Evolutionary conservation across 2,888 invertebrate genomes (phyloP).

Genomic region (Dysmachus trigonus): DNA sequence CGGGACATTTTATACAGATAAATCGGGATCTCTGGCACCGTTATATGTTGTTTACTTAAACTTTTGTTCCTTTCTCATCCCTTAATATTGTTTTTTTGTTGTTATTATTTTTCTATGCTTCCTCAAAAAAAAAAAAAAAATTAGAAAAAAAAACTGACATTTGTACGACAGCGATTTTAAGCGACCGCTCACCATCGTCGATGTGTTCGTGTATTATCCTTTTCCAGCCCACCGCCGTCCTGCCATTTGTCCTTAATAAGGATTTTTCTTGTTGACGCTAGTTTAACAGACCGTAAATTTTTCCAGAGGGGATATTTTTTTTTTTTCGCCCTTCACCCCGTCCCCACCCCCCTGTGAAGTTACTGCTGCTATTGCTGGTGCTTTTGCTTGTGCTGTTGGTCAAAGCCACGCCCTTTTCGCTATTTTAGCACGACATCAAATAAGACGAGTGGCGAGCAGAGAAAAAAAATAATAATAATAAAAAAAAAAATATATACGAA

Average conservation of each 20-base stretch:
- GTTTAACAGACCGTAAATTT: slow-evolving; percentile 55
- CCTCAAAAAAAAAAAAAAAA: no score
- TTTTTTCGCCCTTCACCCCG: neutral
- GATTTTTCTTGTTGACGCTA: slow-evolving; percentile 55
- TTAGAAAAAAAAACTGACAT: neutral
- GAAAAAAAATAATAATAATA: neutral
- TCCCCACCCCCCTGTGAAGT: neutral
- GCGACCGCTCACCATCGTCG: neutral
- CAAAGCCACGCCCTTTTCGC: slow-evolving; percentile 60
- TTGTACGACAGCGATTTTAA: slow-evolving; percentile 35
- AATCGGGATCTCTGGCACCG: neutral
- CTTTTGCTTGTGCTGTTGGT: neutral
- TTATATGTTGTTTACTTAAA: neutral
- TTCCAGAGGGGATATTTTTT: slow-evolving; percentile 53
- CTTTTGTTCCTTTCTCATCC: neutral
- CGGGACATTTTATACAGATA: neutral
- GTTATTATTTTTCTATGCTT: neutral
- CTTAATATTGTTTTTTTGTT: neutral
- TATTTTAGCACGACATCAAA: slow-evolving; percentile 30
- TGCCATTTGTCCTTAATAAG: slow-evolving; percentile 52
- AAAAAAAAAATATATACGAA: neutral
- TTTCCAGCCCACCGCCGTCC: slow-evolving; percentile 30
- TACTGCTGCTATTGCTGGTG: neutral
- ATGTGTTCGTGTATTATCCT: slow-evolving; percentile 36
- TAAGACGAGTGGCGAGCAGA: neutral